Base-by-base conservation (phyloP, 2,888 invertebrate genomes). In the Podotricha telesiphe region DNA sequence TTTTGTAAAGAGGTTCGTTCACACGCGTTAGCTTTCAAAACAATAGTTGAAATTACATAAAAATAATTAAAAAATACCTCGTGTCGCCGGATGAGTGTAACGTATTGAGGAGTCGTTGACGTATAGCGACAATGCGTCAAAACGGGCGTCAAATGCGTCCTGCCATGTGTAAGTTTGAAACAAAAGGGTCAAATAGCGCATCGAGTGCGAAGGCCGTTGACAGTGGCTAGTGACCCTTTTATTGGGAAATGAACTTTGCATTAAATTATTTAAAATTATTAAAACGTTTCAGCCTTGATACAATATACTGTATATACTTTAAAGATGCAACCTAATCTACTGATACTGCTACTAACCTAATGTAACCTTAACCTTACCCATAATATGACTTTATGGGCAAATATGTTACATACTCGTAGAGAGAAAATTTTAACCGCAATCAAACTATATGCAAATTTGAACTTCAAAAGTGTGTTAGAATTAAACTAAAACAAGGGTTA, bases 201-300 rank as follows among this genome's bases (percentile, higher is more conserved):
- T 86, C 91, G 88, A 79, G 83, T 78, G 82, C 83, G 91, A 92
- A 92, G 92, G 92, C 89, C 91, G 86, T 79, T 86, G 84, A 85
- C 86, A 85, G 86, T 80, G 72, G 74, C 59, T 66, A 62, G 71
- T 74, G 75, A 77, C 74, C 34, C 74, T 76, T 77, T 76, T 81
- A 83, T 82, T 82, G 89, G 91, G 80, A 82, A 90, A 79, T 89
- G 91, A 90, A 89, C 89, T 88, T 88, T 34, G 47, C 22, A 40
- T 58, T 55, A 22, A 11, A 20, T 37, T 28, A 19, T 22, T 28
- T n/a, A 11, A 48, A 48, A 6, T 28, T 4, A 28, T 28, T 28
- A 50, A 20, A 42, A 13, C 13, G 4, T 42, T 11, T 42, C 11
- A 42, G 11, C 13, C 42, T 42, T 13, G 42, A 13, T n/a, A n/a